These are phyloP conservation scores for Crotalus horridus DNA, from an alignment of 2,113 vertebrate genomes.

Conservation along the genomic window DNA sequence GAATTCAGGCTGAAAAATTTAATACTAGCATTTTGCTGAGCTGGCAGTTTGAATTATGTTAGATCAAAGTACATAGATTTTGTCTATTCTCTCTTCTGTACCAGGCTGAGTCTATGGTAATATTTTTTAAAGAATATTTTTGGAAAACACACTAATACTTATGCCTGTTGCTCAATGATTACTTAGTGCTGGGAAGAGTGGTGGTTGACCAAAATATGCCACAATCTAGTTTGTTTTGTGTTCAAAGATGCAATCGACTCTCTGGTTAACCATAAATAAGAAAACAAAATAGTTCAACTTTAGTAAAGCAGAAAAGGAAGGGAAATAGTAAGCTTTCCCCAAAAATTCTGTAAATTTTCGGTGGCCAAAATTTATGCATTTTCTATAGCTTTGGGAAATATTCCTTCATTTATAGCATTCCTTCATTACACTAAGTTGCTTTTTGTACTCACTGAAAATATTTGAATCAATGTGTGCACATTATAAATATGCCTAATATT, in stretches of 20 bases:
- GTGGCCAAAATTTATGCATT: background rate
- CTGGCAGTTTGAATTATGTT: background rate
- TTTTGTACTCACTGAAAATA: background rate
- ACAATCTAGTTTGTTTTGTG: background rate
- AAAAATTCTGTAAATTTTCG: background rate
- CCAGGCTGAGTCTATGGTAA: background rate
- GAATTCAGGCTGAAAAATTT: background rate
- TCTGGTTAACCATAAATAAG: background rate
- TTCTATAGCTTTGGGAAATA: background rate
- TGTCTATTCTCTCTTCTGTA: background rate
- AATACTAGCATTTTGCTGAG: background rate
- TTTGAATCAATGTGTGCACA: conserved; percentile 13
- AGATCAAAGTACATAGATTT: background rate
- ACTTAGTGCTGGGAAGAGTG: background rate
- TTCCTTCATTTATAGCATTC: background rate
- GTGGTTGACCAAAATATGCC: background rate
- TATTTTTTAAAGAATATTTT: background rate
- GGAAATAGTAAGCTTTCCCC: background rate
- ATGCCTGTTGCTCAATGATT: background rate
- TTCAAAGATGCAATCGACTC: background rate
- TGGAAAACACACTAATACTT: background rate
- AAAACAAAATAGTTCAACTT: background rate
- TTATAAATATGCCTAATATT: conserved; percentile 21
- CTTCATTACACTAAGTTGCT: background rate
- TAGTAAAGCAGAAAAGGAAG: background rate